Base-by-base conservation (phyloP, 2,113 vertebrate species). In the Amazona vittata region DNA sequence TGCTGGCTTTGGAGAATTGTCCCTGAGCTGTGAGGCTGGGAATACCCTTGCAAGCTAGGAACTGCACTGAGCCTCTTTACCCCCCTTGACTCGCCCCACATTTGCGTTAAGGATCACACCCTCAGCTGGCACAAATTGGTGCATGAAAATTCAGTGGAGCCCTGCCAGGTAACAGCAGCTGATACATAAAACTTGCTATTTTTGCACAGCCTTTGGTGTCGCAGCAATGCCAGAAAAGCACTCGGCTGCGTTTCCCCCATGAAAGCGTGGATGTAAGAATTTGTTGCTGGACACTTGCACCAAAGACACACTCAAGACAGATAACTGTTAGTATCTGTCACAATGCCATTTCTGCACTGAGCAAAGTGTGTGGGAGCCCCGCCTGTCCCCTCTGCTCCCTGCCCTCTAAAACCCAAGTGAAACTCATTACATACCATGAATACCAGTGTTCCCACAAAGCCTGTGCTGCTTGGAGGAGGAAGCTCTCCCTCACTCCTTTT, bases 391-490 rank as follows among this genome's bases (percentile, higher is more conserved):
- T 63, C 94, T 82, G 86, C 71, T 96, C 93, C 83, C 62, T 2
- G 86, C 62, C 95, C 96, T 90, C 86, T 90, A 80, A 87, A 93
- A 79, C 93, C 90, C 93, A 59, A 95, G 82, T 93, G 90, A 75
- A 97, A 94, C 71, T 92, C 91, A 71, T 57, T 90, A 94, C 89
- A 85, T 46, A 68, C 96, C 97, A 63, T 96, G 91, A 97, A 97
- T 97, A 95, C 94, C 71, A 75, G 79, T 14, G n/a, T 92, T 79
- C 77, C 96, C 96, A 37, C 95, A 96, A 98, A 98, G 97, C 84
- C 95, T 85, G 64, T 46, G 89, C 94, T 84, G 53, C 33, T 21
- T 8, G 26, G 93, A 81, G 93, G 82, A 93, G 74, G 65, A 94
- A 82, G 75, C 57, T 95, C 91, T 78, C 83, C 60, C 69, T 94